Evolutionary conservation across 2,888 invertebrate genomes (phyloP).

Genomic region (Scaptomyza reducta): DNA sequence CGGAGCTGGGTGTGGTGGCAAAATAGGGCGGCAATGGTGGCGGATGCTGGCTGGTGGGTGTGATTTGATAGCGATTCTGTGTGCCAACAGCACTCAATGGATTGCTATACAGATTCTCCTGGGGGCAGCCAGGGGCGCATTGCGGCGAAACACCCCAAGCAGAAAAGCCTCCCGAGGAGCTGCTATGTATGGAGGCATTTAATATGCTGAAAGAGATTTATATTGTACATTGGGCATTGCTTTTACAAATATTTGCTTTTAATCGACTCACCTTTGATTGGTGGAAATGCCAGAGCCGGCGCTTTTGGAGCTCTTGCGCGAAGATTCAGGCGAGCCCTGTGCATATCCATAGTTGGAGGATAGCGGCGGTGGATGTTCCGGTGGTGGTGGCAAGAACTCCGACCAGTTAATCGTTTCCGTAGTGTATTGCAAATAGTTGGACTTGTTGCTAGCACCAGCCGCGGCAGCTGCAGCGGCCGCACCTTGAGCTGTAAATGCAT

Average conservation of each 20-base stretch:
- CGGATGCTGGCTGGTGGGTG: constrained; percentile 83
- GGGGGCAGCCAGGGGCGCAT: constrained; percentile 74
- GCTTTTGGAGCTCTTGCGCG: constrained; percentile 83
- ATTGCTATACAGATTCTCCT: constrained; percentile 84
- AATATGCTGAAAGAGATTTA: constrained; percentile 69
- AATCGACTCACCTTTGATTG: constrained; percentile 81
- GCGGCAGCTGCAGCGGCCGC: constrained; percentile 60
- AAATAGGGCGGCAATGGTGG: constrained; percentile 83
- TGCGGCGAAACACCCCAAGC: constrained; percentile 84
- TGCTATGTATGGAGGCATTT: constrained; percentile 84
- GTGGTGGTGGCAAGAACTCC: constrained; percentile 87
- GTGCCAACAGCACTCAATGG: constrained; percentile 79
- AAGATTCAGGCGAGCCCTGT: constrained; percentile 83
- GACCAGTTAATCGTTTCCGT: constrained; percentile 86
- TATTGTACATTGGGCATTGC: not conserved
- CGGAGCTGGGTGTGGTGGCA: constrained; percentile 59
- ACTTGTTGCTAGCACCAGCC: constrained; percentile 64
- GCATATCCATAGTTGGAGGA: constrained; percentile 83
- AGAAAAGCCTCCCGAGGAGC: constrained; percentile 84
- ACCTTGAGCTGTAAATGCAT: constrained; percentile 77
- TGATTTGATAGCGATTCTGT: constrained; percentile 84
- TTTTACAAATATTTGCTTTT: constrained; percentile 10
- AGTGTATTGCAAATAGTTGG: constrained; percentile 83
- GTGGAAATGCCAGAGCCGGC: constrained; percentile 84
- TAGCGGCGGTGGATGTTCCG: constrained; percentile 87